Conservation (phyloP, 2,113 vertebrate genomes). For the Macrotis lagotis region DNA sequence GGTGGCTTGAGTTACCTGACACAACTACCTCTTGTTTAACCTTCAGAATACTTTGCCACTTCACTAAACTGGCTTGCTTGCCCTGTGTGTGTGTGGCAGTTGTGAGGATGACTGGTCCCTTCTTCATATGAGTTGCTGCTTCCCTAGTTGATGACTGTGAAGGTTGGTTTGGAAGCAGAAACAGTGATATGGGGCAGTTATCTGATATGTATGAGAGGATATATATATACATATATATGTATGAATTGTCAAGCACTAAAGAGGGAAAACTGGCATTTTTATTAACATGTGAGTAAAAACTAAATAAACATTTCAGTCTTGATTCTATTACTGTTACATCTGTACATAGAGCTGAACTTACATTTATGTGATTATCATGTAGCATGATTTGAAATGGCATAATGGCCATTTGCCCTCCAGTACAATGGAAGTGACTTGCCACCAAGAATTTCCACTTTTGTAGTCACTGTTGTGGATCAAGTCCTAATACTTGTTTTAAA, state of each 20-base stretch:
- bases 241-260: not conserved
- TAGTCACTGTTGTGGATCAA: not conserved
- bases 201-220: not conserved
- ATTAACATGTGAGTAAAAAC: not conserved
- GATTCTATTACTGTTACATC: not conserved
- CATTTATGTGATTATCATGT: not conserved
- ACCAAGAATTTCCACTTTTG: not conserved
- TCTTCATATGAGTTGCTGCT: not conserved
- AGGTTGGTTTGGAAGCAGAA: not conserved
- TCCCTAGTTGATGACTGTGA: not conserved
- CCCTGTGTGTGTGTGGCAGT: not conserved
- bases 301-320: not conserved
- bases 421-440: not conserved
- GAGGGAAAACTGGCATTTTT: not conserved
- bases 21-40: not conserved
- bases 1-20: not conserved
- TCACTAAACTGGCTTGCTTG: not conserved
- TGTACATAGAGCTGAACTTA: not conserved
- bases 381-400: not conserved
- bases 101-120: not conserved
- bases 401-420: not conserved
- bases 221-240: not conserved
- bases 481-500: not conserved
- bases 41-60: not conserved
- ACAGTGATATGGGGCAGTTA: not conserved